Conservation (phyloP, 1,140 invertebrate genomes). For the Lamellibrachia luymesi region DNA sequence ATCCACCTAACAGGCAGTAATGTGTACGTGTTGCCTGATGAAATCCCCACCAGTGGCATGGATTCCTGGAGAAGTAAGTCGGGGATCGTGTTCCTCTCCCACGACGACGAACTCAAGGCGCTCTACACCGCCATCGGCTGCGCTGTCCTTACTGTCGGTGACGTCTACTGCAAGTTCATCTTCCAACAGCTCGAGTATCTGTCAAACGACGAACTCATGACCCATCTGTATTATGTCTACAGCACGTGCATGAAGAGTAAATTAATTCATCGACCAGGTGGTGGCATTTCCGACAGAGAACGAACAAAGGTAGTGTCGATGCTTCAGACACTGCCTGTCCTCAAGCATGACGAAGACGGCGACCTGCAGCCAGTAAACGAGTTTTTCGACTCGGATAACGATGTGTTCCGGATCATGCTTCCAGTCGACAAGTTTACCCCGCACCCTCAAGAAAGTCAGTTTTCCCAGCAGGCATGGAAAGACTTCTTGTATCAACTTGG, state of each 20-base stretch:
- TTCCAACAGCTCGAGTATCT: slow-evolving; percentile 27
- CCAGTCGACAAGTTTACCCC: slow-evolving; percentile 12
- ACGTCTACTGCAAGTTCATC: slow-evolving; percentile 24
- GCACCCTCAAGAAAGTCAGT: slow-evolving; percentile 7
- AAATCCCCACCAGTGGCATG: slow-evolving; percentile 20
- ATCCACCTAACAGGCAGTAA: slow-evolving; percentile 5
- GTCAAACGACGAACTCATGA: not conserved
- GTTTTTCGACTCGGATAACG: slow-evolving; percentile 23
- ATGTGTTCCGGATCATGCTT: slow-evolving; percentile 26
- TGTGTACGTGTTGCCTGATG: slow-evolving; percentile 17
- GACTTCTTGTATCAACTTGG: slow-evolving; percentile 24
- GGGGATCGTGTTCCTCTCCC: slow-evolving; percentile 19
- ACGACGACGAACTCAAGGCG: slow-evolving; percentile 12
- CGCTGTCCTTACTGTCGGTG: slow-evolving; percentile 12
- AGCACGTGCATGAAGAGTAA: slow-evolving; percentile 3
- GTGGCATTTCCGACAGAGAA: not conserved
- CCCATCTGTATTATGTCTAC: slow-evolving; percentile 24
- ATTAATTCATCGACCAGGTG: not conserved
- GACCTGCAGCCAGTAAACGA: slow-evolving; percentile 9
- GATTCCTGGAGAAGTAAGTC: slow-evolving; percentile 15
- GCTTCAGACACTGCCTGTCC: slow-evolving; percentile 16
- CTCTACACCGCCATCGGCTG: slow-evolving; percentile 22
- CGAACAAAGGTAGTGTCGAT: slow-evolving; percentile 3
- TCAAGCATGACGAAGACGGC: slow-evolving; percentile 8
- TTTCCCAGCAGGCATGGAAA: slow-evolving; percentile 19